Percentiles rank a stretch among this genome's conserved stretches.
Evolutionary conservation across 2,888 invertebrate genomes (phyloP).

Genomic region (Tiliacea citrago): DNA sequence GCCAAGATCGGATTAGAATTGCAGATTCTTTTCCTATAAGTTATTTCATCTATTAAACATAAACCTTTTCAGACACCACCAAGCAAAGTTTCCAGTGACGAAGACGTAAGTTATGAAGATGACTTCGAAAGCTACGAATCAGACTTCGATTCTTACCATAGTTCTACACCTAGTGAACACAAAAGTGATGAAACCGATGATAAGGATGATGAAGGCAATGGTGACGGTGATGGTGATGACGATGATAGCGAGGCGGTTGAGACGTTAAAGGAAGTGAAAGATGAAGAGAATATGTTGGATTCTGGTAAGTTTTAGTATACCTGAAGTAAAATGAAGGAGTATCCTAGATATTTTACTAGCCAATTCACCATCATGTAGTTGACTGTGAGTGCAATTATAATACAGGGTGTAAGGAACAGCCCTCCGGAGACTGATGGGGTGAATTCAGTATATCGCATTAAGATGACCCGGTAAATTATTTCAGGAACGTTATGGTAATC

Average conservation of each 20-base stretch:
- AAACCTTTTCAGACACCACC: slow-evolving; percentile 38
- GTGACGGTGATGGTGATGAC: slow-evolving; percentile 26
- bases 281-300: slow-evolving; percentile 86
- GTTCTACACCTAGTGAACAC: slow-evolving; percentile 64
- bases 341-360: neutral
- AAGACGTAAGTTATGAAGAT: slow-evolving; percentile 87
- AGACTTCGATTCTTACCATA: slow-evolving; percentile 87
- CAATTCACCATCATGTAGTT: neutral
- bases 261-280: slow-evolving; percentile 72
- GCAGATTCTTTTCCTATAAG: neutral
- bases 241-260: slow-evolving; percentile 45
- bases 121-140: slow-evolving; percentile 89
- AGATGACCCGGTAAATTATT: too few species aligned
- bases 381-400: neutral
- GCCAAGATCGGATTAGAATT: neutral
- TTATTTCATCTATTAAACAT: neutral
- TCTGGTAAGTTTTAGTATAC: slow-evolving; percentile 75
- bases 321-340: neutral
- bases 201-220: slow-evolving; percentile 37
- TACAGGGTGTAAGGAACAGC: too few species aligned
- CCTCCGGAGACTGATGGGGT: too few species aligned
- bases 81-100: slow-evolving; percentile 76
- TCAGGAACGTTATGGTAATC: too few species aligned
- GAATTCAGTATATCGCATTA: too few species aligned
- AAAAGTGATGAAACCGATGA: slow-evolving; percentile 45